Evolutionary conservation across 2,113 vertebrate species (phyloP).

Genomic region (Acrocephalus arundinaceus): DNA sequence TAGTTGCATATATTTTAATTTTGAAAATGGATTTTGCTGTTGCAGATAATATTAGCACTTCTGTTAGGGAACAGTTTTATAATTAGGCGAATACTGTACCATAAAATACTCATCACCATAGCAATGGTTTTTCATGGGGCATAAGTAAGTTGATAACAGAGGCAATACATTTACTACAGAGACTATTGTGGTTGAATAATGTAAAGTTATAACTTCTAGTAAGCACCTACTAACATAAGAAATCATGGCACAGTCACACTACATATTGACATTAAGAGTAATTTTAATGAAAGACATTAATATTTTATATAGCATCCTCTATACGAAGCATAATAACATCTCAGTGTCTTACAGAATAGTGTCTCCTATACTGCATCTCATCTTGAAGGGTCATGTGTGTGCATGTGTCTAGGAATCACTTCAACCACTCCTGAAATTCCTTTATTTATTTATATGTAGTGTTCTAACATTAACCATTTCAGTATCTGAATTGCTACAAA

Average conservation of each 20-base stretch:
- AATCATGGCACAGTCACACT: slow-evolving; percentile 59
- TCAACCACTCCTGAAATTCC: background rate
- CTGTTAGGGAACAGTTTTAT: slow-evolving; percentile 50
- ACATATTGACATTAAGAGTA: slow-evolving; percentile 66
- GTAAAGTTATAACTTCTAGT: slow-evolving; percentile 49
- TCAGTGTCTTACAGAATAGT: background rate
- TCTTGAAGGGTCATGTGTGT: slow-evolving; percentile 23
- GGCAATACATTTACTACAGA: slow-evolving; percentile 2
- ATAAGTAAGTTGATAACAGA: slow-evolving; percentile 44
- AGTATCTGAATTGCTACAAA: background rate
- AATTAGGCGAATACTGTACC: slow-evolving; percentile 38
- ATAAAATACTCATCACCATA: slow-evolving; percentile 61
- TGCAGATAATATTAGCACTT: background rate
- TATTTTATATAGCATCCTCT: slow-evolving; percentile 65
- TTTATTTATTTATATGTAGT: slow-evolving; percentile 57
- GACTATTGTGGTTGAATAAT: slow-evolving; percentile 12
- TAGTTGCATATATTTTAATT: slow-evolving; percentile 32
- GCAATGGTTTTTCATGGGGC: slow-evolving; percentile 43
- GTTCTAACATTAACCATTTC: slow-evolving; percentile 13
- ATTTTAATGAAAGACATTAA: slow-evolving; percentile 73
- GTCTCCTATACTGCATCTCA: slow-evolving; percentile 38
- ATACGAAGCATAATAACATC: slow-evolving; percentile 50
- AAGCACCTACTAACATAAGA: slow-evolving; percentile 59
- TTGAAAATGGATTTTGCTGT: slow-evolving; percentile 32
- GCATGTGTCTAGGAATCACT: background rate